phyloP scores from a whole-genome alignment of 2,797 vertebrate genomes.

The Amphiprion clarkii region DNA sequence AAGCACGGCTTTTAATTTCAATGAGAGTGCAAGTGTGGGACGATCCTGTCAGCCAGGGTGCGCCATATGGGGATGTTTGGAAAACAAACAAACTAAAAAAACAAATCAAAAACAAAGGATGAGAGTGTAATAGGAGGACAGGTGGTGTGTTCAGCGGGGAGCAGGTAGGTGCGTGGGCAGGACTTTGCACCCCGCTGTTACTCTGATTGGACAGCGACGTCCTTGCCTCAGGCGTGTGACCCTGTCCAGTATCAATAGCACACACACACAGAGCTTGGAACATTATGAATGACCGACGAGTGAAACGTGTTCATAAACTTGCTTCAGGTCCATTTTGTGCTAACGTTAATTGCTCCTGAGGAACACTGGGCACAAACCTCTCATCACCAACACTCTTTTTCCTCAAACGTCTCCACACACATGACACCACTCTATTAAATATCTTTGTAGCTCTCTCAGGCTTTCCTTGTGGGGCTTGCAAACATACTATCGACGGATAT shows the following conservation, averaged over 20 bases:
- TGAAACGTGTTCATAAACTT: slow-evolving; percentile 50
- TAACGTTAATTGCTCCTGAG: slow-evolving; percentile 49
- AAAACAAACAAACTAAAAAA: slow-evolving; percentile 37
- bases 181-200: slow-evolving; percentile 74
- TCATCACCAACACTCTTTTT: slow-evolving; percentile 11
- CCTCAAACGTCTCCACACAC: neutral
- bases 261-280: slow-evolving; percentile 26
- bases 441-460: slow-evolving; percentile 16
- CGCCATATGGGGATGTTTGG: slow-evolving; percentile 47
- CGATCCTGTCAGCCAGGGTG: slow-evolving; percentile 23
- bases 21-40: slow-evolving; percentile 29
- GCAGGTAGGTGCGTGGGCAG: slow-evolving; percentile 71
- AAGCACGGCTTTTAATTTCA: slow-evolving; percentile 48
- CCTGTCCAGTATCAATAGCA: slow-evolving; percentile 56
- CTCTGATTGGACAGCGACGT: slow-evolving; percentile 78
- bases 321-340: slow-evolving; percentile 49
- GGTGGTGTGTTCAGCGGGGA: slow-evolving; percentile 77
- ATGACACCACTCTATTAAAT: neutral
- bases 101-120: slow-evolving; percentile 12
- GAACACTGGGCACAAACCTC: slow-evolving; percentile 28
- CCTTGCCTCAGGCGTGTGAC: slow-evolving; percentile 74
- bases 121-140: slow-evolving; percentile 65
- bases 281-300: slow-evolving; percentile 48
- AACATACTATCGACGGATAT: neutral
- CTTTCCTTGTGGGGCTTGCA: neutral